Conservation (phyloP, 2,888 invertebrate species). For the Cabera pusaria region DNA sequence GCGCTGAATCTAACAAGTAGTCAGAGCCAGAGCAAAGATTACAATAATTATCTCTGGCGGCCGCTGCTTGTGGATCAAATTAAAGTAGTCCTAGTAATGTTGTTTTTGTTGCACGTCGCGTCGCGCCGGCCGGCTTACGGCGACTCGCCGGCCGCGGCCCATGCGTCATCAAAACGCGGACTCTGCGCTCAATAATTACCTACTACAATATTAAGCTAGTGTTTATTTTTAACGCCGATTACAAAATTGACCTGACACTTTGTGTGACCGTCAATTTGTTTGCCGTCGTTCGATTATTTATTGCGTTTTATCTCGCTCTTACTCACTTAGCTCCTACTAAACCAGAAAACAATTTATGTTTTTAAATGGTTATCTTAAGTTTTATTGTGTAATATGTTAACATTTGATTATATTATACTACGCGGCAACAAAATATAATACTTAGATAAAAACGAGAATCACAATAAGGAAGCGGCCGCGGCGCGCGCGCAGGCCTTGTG, state of each 20-base stretch:
- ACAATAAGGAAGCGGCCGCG: conserved; percentile 60
- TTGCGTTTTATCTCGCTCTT: no score
- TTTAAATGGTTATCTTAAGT: no score
- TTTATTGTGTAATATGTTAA: no score
- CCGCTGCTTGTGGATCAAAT: conserved; percentile 31
- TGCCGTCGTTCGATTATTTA: conserved; percentile 41
- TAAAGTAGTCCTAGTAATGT: conserved; percentile 31
- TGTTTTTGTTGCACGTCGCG: conserved; percentile 31
- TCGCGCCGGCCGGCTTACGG: conserved; percentile 33
- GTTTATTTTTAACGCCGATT: conserved; percentile 40
- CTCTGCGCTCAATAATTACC: conserved; percentile 37
- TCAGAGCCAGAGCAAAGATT: conserved; percentile 38
- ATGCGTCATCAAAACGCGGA: conserved; percentile 29
- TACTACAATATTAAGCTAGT: conserved; percentile 31
- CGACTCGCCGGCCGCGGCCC: conserved; percentile 27
- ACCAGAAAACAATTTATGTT: no score
- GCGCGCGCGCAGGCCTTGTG: conserved; percentile 53
- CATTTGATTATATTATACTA: conserved; percentile 1
- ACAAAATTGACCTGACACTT: conserved; percentile 40
- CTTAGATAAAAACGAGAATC: conserved; percentile 18
- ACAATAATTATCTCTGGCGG: conserved; percentile 44
- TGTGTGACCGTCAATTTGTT: conserved; percentile 46
- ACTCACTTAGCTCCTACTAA: no score
- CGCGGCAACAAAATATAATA: no score
- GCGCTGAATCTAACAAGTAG: conserved; percentile 45